Conservation (phyloP, 2,113 vertebrate species). For the Colinus virginianus region DNA sequence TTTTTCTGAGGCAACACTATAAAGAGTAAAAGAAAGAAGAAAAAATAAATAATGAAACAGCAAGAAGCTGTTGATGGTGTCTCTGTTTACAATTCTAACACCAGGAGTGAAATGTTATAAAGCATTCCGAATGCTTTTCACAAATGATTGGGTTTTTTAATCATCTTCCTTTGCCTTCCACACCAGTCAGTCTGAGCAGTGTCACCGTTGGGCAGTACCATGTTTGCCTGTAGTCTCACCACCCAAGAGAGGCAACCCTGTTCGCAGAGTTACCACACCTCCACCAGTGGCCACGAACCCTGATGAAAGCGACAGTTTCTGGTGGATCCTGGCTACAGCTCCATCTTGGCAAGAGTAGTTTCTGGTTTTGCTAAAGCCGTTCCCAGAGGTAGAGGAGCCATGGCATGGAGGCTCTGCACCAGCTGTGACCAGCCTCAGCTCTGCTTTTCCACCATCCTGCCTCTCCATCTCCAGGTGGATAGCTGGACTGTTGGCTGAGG, state of each 20-base stretch:
- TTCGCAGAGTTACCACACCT: neutral
- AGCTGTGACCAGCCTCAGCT: neutral
- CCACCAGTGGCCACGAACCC: accelerated
- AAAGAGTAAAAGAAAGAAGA: neutral
- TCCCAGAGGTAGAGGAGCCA: neutral
- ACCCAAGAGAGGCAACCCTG: accelerated
- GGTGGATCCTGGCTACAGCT: neutral
- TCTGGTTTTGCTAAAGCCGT: neutral
- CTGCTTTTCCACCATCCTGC: neutral
- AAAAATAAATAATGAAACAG: neutral
- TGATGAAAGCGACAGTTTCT: neutral
- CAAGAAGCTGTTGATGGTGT: neutral
- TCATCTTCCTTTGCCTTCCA: neutral
- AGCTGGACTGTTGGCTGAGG: neutral
- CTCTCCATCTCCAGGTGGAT: neutral
- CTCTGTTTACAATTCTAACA: neutral
- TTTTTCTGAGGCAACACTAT: neutral
- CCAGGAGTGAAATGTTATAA: neutral
- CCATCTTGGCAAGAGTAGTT: neutral
- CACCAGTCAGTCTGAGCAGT: neutral
- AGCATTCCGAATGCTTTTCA: neutral
- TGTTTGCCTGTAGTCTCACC: neutral
- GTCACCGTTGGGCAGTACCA: neutral
- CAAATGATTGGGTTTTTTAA: neutral
- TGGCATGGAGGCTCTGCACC: accelerated